These are phyloP conservation scores for Oreochromis grahami DNA, from an alignment of 2,797 vertebrate species.

Conservation along the genomic window DNA sequence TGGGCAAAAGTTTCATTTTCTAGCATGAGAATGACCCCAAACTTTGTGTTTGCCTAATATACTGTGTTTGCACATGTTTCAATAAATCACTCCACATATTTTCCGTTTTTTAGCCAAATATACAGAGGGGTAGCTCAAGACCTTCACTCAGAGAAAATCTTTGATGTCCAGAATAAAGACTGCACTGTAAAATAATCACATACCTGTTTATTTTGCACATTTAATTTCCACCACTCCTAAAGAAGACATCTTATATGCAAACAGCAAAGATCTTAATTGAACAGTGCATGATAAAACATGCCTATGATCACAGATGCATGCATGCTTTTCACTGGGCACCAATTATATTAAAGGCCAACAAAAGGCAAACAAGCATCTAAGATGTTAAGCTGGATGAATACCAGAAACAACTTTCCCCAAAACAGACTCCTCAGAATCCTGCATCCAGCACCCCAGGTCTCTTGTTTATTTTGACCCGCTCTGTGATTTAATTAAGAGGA, in stretches of 20 bases:
- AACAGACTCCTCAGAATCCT: conserved; percentile 1
- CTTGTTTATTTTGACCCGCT: conserved; percentile 61
- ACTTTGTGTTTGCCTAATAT: background rate
- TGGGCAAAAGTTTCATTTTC: background rate
- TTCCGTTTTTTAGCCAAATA: background rate
- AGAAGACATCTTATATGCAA: background rate
- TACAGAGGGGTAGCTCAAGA: background rate
- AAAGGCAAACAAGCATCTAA: background rate
- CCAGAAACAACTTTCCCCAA: background rate
- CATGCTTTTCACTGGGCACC: background rate
- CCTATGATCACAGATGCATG: background rate
- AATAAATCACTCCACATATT: background rate
- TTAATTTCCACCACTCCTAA: background rate
- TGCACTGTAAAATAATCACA: background rate
- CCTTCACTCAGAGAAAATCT: background rate
- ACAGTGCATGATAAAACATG: background rate
- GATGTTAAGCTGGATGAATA: background rate
- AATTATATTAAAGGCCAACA: background rate
- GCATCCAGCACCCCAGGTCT: conserved; percentile 12
- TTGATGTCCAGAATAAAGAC: background rate
- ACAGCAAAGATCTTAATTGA: background rate
- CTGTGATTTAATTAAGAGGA: conserved; percentile 58
- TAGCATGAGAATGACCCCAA: background rate
- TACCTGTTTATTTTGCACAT: background rate
- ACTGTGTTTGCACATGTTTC: background rate